These are phyloP conservation scores for Macquaria australasica DNA, from an alignment of 2,113 vertebrate species.

Conservation along the genomic window DNA sequence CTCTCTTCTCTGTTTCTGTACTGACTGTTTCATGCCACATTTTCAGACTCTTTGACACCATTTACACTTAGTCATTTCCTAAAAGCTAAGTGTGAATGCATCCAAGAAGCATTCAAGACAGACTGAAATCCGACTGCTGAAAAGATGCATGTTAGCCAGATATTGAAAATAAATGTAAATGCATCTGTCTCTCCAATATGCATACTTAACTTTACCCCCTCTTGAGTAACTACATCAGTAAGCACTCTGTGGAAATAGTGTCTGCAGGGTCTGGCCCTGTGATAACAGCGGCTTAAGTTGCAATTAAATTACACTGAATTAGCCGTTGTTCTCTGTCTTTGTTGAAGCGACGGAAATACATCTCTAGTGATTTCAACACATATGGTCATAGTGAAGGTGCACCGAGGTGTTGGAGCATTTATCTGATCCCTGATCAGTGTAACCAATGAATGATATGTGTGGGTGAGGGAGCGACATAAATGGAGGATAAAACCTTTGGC, in stretches of 20 bases:
- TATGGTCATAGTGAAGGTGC: neutral
- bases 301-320: conserved; percentile 1
- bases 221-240: neutral
- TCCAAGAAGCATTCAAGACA: neutral
- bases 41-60: neutral
- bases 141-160: neutral
- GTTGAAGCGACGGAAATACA: neutral
- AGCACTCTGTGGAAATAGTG: neutral
- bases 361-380: neutral
- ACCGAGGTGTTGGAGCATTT: neutral
- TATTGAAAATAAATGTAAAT: neutral
- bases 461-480: neutral
- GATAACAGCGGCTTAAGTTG: neutral
- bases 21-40: neutral
- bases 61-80: neutral
- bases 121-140: neutral
- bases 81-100: neutral
- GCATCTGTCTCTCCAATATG: neutral
- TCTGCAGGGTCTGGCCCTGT: neutral
- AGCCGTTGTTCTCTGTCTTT: neutral
- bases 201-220: neutral
- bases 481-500: neutral
- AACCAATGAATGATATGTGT: neutral
- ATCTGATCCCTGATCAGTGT: neutral
- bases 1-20: neutral